Evolutionary conservation across 2,888 invertebrate species (phyloP), one percentile per base, ranked within the genome.

Genomic region (Pemphredon lugubris): DNA sequence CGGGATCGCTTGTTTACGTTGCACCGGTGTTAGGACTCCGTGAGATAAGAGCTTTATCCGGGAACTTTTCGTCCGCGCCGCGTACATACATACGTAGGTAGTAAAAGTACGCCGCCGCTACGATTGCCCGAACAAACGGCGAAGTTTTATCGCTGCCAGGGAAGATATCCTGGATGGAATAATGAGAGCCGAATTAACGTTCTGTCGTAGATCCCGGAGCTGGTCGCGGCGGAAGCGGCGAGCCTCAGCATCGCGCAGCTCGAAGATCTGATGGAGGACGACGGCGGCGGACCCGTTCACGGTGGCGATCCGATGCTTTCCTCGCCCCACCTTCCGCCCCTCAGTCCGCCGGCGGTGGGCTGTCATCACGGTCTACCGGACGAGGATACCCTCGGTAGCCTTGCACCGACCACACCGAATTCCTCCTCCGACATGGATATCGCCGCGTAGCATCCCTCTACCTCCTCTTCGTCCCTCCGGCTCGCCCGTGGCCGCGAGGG

Each of bases 191-290:
- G 4, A 21, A n/a, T n/a, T 40, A 42, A 16, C 13, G 13, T 26
- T 20, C 1, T 9, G 5, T 9, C 7, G 7, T 30, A 72, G 79
- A 79, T 79, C 13, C 77, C 93, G 1, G 93, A 92, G 76, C 91
- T 92, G 45, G 91, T 92, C 69, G 90, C 91, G 18, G 92, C 92
- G 75, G 91, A 92, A 73, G 91, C 89, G 45, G 90, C 92, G 34
- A 80, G 79, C 7, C 48, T 93, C 75, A 92, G 92, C 82, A 90
- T 93, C 81, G 91, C 92, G 64, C 92, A 92, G 79, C 92, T 93
- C 87, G 94, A 94, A 76, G 94, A 94, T 85, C 90, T 94, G 50
- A 94, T 94, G 94, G 93, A 93, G 71, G 94, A 94, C 77, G 94
- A 94, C 85, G 90, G 91, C 0, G 92, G 92, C 81, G 91, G 92